phyloP scores from a whole-genome alignment of 1,140 invertebrate genomes.

The Armadillidium nasatum region DNA sequence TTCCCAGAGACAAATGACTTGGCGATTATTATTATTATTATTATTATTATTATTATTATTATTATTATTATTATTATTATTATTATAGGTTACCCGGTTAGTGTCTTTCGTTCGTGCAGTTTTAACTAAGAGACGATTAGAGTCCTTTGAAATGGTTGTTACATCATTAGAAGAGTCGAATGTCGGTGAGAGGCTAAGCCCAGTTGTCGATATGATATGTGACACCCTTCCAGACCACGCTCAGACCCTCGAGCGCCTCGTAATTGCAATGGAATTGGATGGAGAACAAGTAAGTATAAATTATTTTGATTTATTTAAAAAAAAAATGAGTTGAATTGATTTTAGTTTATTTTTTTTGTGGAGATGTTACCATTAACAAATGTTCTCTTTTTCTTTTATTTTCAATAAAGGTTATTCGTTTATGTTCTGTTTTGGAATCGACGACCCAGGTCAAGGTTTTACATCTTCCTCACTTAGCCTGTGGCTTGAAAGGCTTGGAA shows the following conservation, averaged over 20 bases:
- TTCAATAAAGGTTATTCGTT: conserved; percentile 34
- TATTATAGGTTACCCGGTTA: conserved; percentile 37
- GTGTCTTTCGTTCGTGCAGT: conserved; percentile 42
- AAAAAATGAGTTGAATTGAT: too few relatives aligned
- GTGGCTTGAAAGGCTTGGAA: conserved; percentile 54
- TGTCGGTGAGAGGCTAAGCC: conserved; percentile 33
- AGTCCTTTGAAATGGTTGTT: conserved; percentile 42
- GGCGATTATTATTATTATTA: too few relatives aligned
- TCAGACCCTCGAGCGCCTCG: conserved; percentile 38
- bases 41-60: too few relatives aligned
- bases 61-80: neutral
- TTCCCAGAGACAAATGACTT: too few relatives aligned
- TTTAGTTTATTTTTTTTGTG: neutral
- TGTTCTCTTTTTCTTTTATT: neutral
- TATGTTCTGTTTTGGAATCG: conserved; percentile 38
- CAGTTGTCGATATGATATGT: conserved; percentile 45
- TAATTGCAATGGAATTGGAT: conserved; percentile 41
- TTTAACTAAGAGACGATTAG: conserved; percentile 40
- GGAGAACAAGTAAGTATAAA: conserved; percentile 37
- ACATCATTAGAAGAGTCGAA: conserved; percentile 39
- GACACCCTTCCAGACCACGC: conserved; percentile 42
- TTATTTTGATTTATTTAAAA: too few relatives aligned
- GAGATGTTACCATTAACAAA: neutral
- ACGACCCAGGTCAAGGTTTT: conserved; percentile 54
- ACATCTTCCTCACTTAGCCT: conserved; percentile 57